Base-by-base conservation (phyloP, 1,140 invertebrate genomes). In the Diachasma alloeum region DNA sequence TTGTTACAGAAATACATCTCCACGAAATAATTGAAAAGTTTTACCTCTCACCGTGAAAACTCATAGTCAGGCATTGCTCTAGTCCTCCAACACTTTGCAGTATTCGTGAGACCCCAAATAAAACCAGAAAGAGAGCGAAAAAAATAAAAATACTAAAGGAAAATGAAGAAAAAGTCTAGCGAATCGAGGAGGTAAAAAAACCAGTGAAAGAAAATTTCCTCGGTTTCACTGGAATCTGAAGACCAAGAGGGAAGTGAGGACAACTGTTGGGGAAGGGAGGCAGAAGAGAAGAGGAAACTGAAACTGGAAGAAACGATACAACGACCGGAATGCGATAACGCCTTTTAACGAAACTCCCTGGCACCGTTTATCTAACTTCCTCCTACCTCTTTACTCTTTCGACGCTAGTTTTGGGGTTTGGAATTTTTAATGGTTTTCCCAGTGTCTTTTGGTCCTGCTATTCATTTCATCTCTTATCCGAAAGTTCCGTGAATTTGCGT, bases 301-400 rank as follows among this genome's bases (percentile, higher is more conserved):
- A 42, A 42, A 42, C 39, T 53, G 15, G 48, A 73, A 78, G 78
- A 76, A 77, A 79, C 77, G 75, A 74, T 48, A 44, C 74, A 79
- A 79, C 76, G 78, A 76, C 78, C 66, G 80, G 78, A 81, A 81
- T 78, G 78, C 53, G 78, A 81, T 81, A 79, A 76, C 73, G 71
- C 71, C 75, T 81, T 78, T 81, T 76, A 79, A 79, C 76, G 74
- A 76, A 81, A 77, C 80, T 81, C 67, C 37, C 77, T 69, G 63
- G 72, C 48, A 44, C 53, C 68, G 72, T 81, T 81, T 81, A 81
- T 79, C 78, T 77, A 72, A 46, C 70, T 53, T 15, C 48, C 48
- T 4, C 39, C 31, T 31, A 2, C 31, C 6, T 42, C 39, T 11
- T 42, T 42, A 11, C 13, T 13, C 39, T 13, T 13, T 42, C 9